Conservation (phyloP, 1,140 invertebrate species). For the Charaxes varanes region DNA sequence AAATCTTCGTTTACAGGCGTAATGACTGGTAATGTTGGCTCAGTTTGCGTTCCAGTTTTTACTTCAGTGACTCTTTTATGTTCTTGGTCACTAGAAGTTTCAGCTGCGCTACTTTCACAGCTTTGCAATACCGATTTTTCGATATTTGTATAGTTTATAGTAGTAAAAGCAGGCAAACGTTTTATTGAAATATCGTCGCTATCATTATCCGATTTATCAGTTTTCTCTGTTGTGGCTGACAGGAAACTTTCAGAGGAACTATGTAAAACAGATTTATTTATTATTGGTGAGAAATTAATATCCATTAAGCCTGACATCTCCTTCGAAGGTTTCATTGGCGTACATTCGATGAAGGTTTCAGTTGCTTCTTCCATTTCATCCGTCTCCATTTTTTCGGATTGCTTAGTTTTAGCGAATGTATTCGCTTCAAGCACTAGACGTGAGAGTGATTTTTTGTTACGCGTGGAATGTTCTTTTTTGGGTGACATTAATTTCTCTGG, state of each 20-base stretch:
- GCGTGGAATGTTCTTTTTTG: slow-evolving; percentile 33
- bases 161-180: slow-evolving; percentile 39
- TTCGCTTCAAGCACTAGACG: slow-evolving; percentile 62
- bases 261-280: slow-evolving; percentile 55
- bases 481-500: slow-evolving; percentile 60
- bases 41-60: slow-evolving; percentile 9
- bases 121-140: slow-evolving; percentile 39
- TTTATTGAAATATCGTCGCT: slow-evolving; percentile 28
- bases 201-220: slow-evolving; percentile 25
- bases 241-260: slow-evolving; percentile 45
- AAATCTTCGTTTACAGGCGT: slow-evolving; percentile 29
- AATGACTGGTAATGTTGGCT: slow-evolving; percentile 27
- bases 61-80: slow-evolving; percentile 17
- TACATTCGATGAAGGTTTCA: slow-evolving; percentile 43
- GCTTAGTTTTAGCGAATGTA: slow-evolving; percentile 51
- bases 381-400: slow-evolving; percentile 27
- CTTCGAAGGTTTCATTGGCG: slow-evolving; percentile 50
- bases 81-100: slow-evolving; percentile 20
- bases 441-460: slow-evolving; percentile 50
- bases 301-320: slow-evolving; percentile 43
- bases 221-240: slow-evolving; percentile 31
- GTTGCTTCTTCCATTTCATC: slow-evolving; percentile 25
- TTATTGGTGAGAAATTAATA: slow-evolving; percentile 55
- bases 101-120: slow-evolving; percentile 31
- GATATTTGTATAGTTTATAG: slow-evolving; percentile 29